phyloP scores from a whole-genome alignment of 2,797 vertebrate species.

The Brachyrhaphis roseni region DNA sequence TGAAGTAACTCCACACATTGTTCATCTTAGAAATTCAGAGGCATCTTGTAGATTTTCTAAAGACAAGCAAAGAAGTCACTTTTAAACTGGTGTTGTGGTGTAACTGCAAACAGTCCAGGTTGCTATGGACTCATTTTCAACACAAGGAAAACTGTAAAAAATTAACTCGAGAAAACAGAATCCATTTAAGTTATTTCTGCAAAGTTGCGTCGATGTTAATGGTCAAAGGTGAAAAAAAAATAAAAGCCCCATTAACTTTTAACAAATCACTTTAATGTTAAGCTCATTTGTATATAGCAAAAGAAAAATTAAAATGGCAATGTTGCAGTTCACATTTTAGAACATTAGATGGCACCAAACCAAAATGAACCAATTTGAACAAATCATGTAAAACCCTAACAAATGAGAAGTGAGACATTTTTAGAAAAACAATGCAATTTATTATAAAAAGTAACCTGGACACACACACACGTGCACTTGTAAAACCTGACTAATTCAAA shows the following conservation, averaged over 20 bases:
- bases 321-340: neutral
- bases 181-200: rapidly evolving
- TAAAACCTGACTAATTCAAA: constrained; percentile 56
- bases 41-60: neutral
- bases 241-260: no score
- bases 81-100: constrained; percentile 22
- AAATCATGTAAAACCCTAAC: neutral
- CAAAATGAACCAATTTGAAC: neutral
- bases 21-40: constrained; percentile 16
- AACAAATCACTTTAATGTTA: neutral
- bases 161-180: constrained; percentile 56
- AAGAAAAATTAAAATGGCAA: neutral
- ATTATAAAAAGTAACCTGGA: constrained; percentile 63
- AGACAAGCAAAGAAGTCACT: constrained; percentile 22
- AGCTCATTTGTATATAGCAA: neutral
- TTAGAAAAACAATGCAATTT: constrained; percentile 57
- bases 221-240: neutral
- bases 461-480: constrained; percentile 53
- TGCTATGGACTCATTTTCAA: constrained; percentile 79
- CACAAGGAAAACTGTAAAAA: constrained; percentile 65
- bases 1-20: constrained; percentile 58
- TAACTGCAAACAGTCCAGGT: constrained; percentile 70
- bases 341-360: constrained; percentile 68
- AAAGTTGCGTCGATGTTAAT: neutral
- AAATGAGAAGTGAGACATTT: constrained; percentile 11